Conservation (phyloP, 2,113 vertebrate species). For the Prolemur simus region DNA sequence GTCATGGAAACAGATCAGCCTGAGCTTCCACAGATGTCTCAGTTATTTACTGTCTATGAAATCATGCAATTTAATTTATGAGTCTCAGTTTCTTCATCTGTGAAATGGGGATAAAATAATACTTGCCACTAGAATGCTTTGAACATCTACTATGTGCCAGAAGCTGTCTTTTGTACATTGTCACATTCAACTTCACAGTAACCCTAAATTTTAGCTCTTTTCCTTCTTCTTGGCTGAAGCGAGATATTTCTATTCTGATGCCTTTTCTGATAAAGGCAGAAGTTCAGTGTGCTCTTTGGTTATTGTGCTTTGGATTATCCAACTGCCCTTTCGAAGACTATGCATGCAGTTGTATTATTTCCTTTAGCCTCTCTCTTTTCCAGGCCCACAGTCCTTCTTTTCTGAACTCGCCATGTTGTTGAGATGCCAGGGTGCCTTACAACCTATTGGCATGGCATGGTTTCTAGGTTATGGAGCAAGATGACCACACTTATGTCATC, state of each 20-base stretch:
- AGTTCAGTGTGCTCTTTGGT: not conserved
- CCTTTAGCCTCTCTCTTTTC: not conserved
- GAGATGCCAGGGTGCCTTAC: not conserved
- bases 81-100: not conserved
- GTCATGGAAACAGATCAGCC: not conserved
- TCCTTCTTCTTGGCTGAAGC: not conserved
- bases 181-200: not conserved
- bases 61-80: not conserved
- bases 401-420: no score
- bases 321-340: not conserved
- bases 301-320: not conserved
- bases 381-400: not conserved
- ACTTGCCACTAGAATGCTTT: not conserved
- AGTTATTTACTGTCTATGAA: not conserved
- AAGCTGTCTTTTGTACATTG: not conserved
- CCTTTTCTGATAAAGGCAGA: not conserved
- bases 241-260: not conserved
- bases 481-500: not conserved
- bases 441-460: not conserved
- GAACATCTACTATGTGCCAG: not conserved
- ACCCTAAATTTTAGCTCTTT: not conserved
- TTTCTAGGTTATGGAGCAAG: not conserved
- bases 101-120: not conserved
- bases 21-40: not conserved
- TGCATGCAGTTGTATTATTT: not conserved